Evolutionary conservation across 2,888 invertebrate species (phyloP).

Genomic region (Lutraria lutraria): DNA sequence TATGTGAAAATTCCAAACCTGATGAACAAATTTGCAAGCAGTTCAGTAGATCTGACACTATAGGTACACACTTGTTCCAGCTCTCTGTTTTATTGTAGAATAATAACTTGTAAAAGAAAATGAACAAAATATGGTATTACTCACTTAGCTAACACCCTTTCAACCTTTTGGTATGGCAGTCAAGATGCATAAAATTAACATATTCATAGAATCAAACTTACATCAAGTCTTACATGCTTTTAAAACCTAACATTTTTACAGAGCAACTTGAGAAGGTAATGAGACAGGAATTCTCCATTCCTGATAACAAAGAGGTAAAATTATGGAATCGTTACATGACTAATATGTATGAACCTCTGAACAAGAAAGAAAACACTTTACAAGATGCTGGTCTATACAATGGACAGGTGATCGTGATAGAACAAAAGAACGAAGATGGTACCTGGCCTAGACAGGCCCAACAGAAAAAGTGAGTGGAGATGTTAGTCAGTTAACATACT

Average conservation of each 20-base stretch:
- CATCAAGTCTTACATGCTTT: too few species aligned
- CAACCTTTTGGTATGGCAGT: too few species aligned
- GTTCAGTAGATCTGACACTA: slow-evolving; percentile 87
- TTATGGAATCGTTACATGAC: slow-evolving; percentile 87
- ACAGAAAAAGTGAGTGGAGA: slow-evolving; percentile 34
- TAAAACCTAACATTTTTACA: slow-evolving; percentile 61
- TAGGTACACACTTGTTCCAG: slow-evolving; percentile 80
- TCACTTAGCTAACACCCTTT: too few species aligned
- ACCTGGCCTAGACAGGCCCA: slow-evolving; percentile 87
- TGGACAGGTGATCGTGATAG: slow-evolving; percentile 87
- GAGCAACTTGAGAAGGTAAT: slow-evolving; percentile 85
- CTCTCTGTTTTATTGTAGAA: too few species aligned
- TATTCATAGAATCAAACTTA: too few species aligned
- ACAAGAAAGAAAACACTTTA: slow-evolving; percentile 86
- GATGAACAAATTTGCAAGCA: slow-evolving; percentile 83
- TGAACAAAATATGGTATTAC: too few species aligned
- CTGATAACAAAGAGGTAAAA: slow-evolving; percentile 86
- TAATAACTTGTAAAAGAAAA: too few species aligned
- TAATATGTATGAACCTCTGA: slow-evolving; percentile 86
- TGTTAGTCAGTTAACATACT: not conserved
- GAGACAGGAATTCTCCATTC: slow-evolving; percentile 85
- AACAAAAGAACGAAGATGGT: slow-evolving; percentile 87
- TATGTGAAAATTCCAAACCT: slow-evolving; percentile 86
- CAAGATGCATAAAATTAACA: too few species aligned
- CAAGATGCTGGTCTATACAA: slow-evolving; percentile 87